Evolutionary conservation across 2,113 vertebrate genomes (phyloP), one percentile per base, ranked within the genome.

Genomic region (Sus scrofa): DNA sequence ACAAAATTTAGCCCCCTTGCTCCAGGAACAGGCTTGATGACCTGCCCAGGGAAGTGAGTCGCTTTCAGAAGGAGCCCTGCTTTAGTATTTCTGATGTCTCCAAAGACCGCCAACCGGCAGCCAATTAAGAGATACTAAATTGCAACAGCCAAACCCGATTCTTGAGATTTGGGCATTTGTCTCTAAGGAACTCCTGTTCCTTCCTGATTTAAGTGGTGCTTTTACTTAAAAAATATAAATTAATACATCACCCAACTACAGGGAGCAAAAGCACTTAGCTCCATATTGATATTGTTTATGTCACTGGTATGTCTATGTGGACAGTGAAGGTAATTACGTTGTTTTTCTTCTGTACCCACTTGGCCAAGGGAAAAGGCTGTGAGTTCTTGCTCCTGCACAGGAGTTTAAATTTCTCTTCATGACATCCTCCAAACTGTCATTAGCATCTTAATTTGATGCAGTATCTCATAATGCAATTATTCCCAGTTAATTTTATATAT

Each of bases 381-480:
- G 97, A 98, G 94, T 97, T 95, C 97, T 85, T 73, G 65, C 78
- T 83, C 67, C 84, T 97, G 73, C 63, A 93, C 68, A 86, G 93
- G 95, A 98, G 97, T 96, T 98, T 97, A 97, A 97, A 98, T 98
- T 98, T 98, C 96, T 98, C 92, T 98, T 98, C 96, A 86, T 96
- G 96, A 98, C 97, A 97, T 92, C 94, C 91, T 96, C 97, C 97
- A 98, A 98, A 97, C 78, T 98, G 97, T 95, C 96, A 96, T 87
- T 91, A 97, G 96, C 96, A 97, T 98, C 98, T 98, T 98, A 98
- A 98, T 97, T 97, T 97, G 97, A 97, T 96, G 93, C 93, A 98
- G 97, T 95, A 86, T 98, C 98, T 98, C 97, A 97, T 98, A 98
- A 98, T 96, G 97, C 95, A 96, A 97, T 86, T 95, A 91, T 97